These are phyloP conservation scores for Gortyna flavago DNA, from an alignment of 2,888 invertebrate species.

Conservation along the genomic window DNA sequence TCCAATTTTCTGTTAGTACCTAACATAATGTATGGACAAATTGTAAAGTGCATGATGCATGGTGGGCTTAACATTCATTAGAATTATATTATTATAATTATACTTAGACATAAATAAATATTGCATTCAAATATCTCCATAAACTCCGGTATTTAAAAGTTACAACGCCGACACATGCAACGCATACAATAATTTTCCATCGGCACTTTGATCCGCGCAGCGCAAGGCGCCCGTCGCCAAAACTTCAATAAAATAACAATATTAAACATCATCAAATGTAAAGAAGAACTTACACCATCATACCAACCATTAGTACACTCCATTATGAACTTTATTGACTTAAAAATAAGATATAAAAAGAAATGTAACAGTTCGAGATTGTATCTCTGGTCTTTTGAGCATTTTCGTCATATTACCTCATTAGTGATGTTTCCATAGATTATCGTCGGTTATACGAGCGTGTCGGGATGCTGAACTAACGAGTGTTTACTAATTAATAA, in stretches of 20 bases:
- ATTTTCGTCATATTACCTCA: conserved; percentile 52
- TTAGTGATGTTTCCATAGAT: conserved; percentile 50
- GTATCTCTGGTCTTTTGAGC: conserved; percentile 28
- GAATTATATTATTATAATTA: conserved; percentile 14
- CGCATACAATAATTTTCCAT: conserved; percentile 57
- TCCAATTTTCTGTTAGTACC: neutral
- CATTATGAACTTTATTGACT: conserved; percentile 29
- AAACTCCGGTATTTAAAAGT: conserved; percentile 61
- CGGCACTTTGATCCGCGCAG: conserved; percentile 65
- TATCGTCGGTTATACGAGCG: conserved; percentile 58
- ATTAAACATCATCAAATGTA: conserved; percentile 51
- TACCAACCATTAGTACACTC: neutral
- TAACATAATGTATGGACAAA: neutral
- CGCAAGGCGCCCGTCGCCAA: conserved; percentile 51
- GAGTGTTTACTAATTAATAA: conserved; percentile 64
- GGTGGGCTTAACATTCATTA: conserved; percentile 27
- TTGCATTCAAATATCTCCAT: conserved; percentile 38
- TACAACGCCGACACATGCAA: conserved; percentile 31
- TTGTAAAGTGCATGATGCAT: neutral
- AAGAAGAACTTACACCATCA: conserved; percentile 34
- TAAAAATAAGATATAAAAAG: conserved; percentile 29
- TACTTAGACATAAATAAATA: conserved; percentile 17
- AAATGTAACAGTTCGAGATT: conserved; percentile 18
- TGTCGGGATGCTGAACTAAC: conserved; percentile 62
- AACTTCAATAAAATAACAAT: conserved; percentile 66